Evolutionary conservation across 2,113 vertebrate species (phyloP).

Genomic region (Anarhynchus alexandrinus): DNA sequence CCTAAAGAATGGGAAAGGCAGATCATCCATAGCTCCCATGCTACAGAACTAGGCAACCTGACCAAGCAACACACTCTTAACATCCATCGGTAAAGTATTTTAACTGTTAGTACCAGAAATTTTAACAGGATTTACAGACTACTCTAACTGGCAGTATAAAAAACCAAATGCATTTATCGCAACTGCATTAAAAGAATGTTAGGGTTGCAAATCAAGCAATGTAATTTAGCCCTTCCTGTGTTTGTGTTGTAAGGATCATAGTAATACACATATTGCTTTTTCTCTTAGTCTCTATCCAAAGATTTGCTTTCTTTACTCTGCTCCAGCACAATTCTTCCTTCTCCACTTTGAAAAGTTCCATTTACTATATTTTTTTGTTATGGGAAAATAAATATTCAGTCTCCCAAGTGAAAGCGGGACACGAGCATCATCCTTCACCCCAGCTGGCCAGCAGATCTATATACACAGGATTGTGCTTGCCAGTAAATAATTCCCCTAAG

Average conservation of each 20-base stretch:
- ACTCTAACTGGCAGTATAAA: not conserved
- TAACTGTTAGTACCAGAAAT: not conserved
- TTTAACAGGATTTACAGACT: not conserved
- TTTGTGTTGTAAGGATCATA: not conserved
- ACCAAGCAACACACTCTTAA: not conserved
- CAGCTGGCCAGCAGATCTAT: not conserved
- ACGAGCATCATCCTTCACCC: not conserved
- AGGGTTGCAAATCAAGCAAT: not conserved
- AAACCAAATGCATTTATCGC: not conserved
- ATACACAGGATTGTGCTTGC: not conserved
- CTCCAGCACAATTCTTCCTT: not conserved
- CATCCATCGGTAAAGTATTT: not conserved
- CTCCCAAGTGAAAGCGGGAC: not conserved
- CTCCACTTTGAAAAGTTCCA: not conserved
- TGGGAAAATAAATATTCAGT: not conserved
- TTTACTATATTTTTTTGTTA: not conserved
- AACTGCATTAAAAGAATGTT: not conserved
- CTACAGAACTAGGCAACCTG: not conserved
- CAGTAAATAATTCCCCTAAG: not conserved
- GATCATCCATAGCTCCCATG: not conserved
- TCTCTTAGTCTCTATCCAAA: not conserved
- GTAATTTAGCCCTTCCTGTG: not conserved
- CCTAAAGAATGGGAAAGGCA: not conserved
- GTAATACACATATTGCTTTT: not conserved
- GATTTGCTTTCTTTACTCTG: not conserved